A percentile compares a stretch with the other conserved stretches of the same genome.
Evolutionary conservation across 1,140 invertebrate genomes (phyloP).

Genomic region (Arctopsyche grandis): DNA sequence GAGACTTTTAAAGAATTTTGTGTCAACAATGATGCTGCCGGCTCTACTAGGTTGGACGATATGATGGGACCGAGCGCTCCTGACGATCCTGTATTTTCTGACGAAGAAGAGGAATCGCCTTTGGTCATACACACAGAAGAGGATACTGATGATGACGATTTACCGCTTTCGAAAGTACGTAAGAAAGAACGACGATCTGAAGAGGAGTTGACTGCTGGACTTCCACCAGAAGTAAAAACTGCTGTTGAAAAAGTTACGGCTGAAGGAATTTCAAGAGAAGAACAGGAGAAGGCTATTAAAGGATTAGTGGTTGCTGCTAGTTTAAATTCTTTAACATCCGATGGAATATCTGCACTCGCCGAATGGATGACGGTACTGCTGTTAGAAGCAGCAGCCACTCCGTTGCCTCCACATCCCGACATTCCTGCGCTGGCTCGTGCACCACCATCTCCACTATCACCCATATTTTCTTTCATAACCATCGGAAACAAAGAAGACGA

Average conservation of each 20-base stretch:
- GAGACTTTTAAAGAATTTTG: conserved; percentile 95
- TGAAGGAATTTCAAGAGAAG: conserved; percentile 58
- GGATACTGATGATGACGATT: conserved; percentile 89
- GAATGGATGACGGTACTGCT: conserved; percentile 62
- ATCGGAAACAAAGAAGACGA: conserved; percentile 80
- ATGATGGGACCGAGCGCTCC: conserved; percentile 63
- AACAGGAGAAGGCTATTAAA: conserved; percentile 66
- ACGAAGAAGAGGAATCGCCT: conserved; percentile 78
- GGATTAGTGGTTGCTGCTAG: conserved; percentile 67
- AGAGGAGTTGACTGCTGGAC: conserved; percentile 65
- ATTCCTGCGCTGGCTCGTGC: conserved; percentile 58
- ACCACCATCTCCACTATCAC: conserved; percentile 61
- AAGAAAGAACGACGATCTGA: conserved; percentile 63
- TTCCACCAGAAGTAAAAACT: conserved; percentile 72
- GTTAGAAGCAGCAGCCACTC: conserved; percentile 60
- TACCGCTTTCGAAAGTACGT: conserved; percentile 77
- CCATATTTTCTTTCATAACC: conserved; percentile 60
- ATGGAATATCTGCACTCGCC: conserved; percentile 57
- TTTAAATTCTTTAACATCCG: conserved; percentile 65
- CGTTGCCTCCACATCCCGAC: conserved; percentile 58
- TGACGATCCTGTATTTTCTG: conserved; percentile 77
- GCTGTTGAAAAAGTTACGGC: conserved; percentile 71
- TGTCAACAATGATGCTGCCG: conserved; percentile 66
- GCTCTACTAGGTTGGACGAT: conserved; percentile 67
- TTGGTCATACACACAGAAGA: conserved; percentile 70